Evolutionary conservation across 2,113 vertebrate species (phyloP).

Genomic region (Elephas maximus): DNA sequence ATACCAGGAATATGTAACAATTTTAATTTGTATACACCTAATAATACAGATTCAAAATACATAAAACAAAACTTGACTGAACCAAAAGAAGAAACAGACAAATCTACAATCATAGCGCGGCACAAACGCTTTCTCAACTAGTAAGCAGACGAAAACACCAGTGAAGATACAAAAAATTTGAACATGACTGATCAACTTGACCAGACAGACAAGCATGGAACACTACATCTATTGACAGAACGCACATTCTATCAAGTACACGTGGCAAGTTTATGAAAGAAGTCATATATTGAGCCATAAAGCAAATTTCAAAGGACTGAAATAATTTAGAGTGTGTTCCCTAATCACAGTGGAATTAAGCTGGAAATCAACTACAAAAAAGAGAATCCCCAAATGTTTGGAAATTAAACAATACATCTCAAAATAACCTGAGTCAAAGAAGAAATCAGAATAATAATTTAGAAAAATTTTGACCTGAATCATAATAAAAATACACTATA

Average conservation of each 20-base stretch:
- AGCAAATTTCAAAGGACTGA: background rate
- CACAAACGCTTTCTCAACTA: background rate
- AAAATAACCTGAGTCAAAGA: background rate
- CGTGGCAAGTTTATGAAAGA: background rate
- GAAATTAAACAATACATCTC: slow-evolving; percentile 14
- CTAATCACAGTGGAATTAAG: slow-evolving; percentile 44
- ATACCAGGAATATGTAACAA: background rate
- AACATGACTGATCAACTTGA: background rate
- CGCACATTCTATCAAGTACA: background rate
- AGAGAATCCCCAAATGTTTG: slow-evolving; percentile 18
- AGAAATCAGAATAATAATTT: slow-evolving; percentile 51
- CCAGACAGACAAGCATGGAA: background rate
- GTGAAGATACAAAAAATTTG: background rate
- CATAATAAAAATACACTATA: slow-evolving; percentile 44
- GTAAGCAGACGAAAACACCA: background rate
- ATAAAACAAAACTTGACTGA: background rate
- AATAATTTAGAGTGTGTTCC: background rate
- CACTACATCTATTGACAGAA: background rate
- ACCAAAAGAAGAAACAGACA: background rate
- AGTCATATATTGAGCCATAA: background rate
- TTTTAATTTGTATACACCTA: background rate
- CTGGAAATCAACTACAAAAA: background rate
- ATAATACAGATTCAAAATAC: background rate
- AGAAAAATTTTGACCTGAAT: background rate
- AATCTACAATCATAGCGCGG: background rate